Evolutionary conservation across 2,113 vertebrate species (phyloP).

Genomic region (Choloepus hoffmanni): DNA sequence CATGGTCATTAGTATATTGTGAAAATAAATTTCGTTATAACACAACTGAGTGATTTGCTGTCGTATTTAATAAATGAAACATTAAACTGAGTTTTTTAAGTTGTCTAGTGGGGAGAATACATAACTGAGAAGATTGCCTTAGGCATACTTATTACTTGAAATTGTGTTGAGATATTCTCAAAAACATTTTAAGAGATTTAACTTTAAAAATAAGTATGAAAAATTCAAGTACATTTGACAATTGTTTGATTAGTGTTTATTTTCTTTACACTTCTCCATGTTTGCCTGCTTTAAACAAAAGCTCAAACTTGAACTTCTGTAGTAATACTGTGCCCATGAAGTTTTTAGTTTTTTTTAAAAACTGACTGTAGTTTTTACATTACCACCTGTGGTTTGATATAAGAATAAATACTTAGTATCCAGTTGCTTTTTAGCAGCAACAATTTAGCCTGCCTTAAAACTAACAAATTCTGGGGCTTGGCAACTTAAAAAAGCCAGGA

Average conservation of each 20-base stretch:
- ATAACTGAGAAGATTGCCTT: neutral
- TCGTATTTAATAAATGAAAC: conserved; percentile 57
- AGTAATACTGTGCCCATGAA: neutral
- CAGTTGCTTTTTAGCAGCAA: neutral
- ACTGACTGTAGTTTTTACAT: conserved; percentile 32
- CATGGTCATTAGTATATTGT: conserved; percentile 37
- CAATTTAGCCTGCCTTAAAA: conserved; percentile 28
- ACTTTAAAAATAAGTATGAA: conserved; percentile 31
- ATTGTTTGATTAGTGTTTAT: neutral
- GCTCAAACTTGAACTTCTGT: neutral
- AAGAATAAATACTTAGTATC: conserved; percentile 14
- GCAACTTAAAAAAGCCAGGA: neutral
- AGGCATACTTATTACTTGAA: neutral
- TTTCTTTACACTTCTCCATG: neutral
- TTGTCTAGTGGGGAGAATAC: neutral
- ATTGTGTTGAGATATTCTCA: neutral
- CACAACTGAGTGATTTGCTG: conserved; percentile 35
- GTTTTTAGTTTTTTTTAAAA: neutral
- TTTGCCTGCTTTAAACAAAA: conserved; percentile 40
- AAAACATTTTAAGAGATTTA: neutral
- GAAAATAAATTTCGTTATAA: conserved; percentile 68
- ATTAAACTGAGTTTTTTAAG: neutral
- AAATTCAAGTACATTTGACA: neutral
- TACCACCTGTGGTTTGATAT: neutral
- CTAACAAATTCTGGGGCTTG: neutral